Percentiles rank a stretch among this genome's conserved stretches.
These are phyloP conservation scores for Agapornis canus DNA, from an alignment of 2,797 vertebrate genomes.

Conservation along the genomic window DNA sequence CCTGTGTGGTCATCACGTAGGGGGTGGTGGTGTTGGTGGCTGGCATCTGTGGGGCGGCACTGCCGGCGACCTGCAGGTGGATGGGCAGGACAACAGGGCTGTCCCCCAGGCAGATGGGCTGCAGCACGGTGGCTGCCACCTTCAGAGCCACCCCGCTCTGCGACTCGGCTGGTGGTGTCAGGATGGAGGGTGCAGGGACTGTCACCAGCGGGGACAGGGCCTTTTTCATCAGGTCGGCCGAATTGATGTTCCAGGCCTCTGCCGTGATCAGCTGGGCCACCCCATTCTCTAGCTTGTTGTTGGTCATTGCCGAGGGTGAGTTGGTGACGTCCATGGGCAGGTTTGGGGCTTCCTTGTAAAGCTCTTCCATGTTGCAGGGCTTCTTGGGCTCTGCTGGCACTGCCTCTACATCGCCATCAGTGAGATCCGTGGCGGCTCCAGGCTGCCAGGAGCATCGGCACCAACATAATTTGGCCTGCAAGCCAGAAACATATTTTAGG, in stretches of 20 bases:
- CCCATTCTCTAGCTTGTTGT: conserved; percentile 86
- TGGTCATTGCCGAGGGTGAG: conserved; percentile 78
- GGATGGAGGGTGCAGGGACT: conserved; percentile 80
- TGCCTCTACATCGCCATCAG: conserved; percentile 68
- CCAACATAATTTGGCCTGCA: conserved; percentile 68
- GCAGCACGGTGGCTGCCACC: conserved; percentile 89
- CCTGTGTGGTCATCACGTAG: conserved; percentile 91
- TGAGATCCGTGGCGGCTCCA: conserved; percentile 50
- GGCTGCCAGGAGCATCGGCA: conserved; percentile 50
- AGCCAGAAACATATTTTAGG: conserved; percentile 69
- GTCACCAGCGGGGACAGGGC: conserved; percentile 81
- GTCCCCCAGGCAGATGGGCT: conserved; percentile 94
- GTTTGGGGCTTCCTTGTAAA: conserved; percentile 82
- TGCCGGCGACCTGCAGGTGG: conserved; percentile 87
- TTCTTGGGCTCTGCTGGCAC: neutral
- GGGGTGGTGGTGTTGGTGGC: conserved; percentile 83
- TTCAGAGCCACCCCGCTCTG: conserved; percentile 91
- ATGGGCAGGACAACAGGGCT: conserved; percentile 92
- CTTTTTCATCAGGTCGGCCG: conserved; percentile 86
- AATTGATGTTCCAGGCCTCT: conserved; percentile 85
- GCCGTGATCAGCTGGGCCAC: conserved; percentile 80
- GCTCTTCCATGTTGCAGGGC: conserved; percentile 82
- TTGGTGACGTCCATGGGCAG: conserved; percentile 80
- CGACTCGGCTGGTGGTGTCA: conserved; percentile 81
- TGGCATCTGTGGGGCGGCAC: conserved; percentile 83